Percentiles rank a stretch among this genome's conserved stretches.
Conservation (phyloP, 2,888 invertebrate species). For the Cetonia aurata region DNA sequence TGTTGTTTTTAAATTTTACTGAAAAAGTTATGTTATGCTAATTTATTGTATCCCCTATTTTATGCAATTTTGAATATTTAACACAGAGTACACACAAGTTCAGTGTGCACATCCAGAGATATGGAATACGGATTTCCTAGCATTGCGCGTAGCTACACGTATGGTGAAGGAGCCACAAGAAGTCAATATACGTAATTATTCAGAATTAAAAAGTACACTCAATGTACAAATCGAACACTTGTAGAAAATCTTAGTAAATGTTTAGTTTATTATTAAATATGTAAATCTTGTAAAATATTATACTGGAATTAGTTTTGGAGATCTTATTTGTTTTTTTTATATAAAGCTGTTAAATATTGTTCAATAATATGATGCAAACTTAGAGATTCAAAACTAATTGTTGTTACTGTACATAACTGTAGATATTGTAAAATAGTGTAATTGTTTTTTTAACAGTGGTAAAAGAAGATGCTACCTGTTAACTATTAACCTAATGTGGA, state of each 20-base stretch:
- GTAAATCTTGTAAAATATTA: conserved; percentile 1
- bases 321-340: too few relatives aligned
- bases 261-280: conserved; percentile 7
- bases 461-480: too few relatives aligned
- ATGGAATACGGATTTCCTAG: conserved; percentile 34
- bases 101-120: conserved; percentile 33
- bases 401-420: too few relatives aligned
- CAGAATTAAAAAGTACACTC: conserved; percentile 14
- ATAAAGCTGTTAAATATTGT: too few relatives aligned
- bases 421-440: too few relatives aligned
- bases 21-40: neutral
- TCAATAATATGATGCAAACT: too few relatives aligned
- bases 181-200: conserved; percentile 36
- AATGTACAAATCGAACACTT: conserved; percentile 27
- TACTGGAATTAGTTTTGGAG: too few relatives aligned
- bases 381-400: too few relatives aligned
- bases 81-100: conserved; percentile 39
- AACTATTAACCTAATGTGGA: too few relatives aligned
- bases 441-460: too few relatives aligned
- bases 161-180: conserved; percentile 26
- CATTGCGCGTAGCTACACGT: conserved; percentile 5
- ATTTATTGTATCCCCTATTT: neutral
- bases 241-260: conserved; percentile 21
- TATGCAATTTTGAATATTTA: conserved; percentile 23
- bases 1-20: neutral